Percentiles rank a stretch among this genome's conserved stretches.
These are phyloP conservation scores for Drosophila nannoptera DNA, from an alignment of 1,140 invertebrate species.

Conservation along the genomic window DNA sequence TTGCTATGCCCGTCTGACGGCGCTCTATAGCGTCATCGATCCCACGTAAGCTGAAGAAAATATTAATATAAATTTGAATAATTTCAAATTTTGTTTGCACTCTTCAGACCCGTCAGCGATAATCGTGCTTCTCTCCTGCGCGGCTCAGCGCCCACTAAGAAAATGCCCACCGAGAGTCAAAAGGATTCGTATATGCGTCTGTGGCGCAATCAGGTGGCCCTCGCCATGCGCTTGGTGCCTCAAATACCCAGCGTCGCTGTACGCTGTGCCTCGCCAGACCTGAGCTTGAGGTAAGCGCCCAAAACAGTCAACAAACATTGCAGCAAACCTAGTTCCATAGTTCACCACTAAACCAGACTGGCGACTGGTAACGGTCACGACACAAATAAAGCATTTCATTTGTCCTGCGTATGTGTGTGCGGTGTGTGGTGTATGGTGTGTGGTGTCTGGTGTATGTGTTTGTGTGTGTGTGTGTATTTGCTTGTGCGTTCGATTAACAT, in stretches of 20 bases:
- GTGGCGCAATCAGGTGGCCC: constrained; percentile 97
- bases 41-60: constrained; percentile 86
- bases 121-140: constrained; percentile 95
- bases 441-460: no score
- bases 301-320: background rate
- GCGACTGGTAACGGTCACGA: constrained; percentile 18
- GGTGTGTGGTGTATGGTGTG: no score
- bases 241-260: constrained; percentile 89
- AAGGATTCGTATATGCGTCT: constrained; percentile 92
- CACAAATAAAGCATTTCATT: constrained; percentile 54
- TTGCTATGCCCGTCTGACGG: constrained; percentile 93
- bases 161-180: constrained; percentile 87
- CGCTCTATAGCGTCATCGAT: constrained; percentile 95
- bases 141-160: constrained; percentile 85
- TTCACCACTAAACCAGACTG: constrained; percentile 16
- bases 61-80: no score
- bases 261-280: constrained; percentile 94
- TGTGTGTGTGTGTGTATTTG: no score
- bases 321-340: constrained; percentile 11
- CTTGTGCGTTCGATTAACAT: no score
- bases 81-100: constrained; percentile 12
- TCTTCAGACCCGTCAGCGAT: constrained; percentile 94
- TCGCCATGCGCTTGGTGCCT: constrained; percentile 95
- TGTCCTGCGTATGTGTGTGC: constrained; percentile 55
- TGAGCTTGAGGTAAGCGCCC: constrained; percentile 88